phyloP scores from a whole-genome alignment of 2,113 vertebrate genomes.

The Phoenicopterus ruber region DNA sequence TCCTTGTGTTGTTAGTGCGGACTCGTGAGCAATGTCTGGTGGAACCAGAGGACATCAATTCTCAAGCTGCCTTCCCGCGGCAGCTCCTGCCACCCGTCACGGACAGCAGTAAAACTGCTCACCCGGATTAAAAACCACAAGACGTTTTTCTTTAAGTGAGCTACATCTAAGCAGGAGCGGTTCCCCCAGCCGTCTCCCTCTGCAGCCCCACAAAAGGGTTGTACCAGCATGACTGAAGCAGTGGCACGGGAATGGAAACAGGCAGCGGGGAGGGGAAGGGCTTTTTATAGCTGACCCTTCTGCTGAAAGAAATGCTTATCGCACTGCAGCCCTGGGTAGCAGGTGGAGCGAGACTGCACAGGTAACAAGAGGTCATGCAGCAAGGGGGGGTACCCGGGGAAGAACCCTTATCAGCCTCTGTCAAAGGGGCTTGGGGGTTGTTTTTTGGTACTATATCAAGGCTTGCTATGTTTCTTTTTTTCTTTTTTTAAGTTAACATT shows the following conservation, averaged over 20 bases:
- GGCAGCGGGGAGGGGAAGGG: slow-evolving; percentile 13
- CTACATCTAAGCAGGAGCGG: background rate
- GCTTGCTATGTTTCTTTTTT: background rate
- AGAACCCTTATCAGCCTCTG: background rate
- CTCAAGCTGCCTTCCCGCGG: background rate
- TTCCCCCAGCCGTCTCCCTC: background rate
- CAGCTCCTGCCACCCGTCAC: background rate
- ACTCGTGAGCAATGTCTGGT: background rate
- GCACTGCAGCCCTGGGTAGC: background rate
- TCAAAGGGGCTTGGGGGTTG: background rate
- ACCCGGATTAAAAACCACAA: background rate
- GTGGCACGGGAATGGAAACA: slow-evolving; percentile 11
- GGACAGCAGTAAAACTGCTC: background rate
- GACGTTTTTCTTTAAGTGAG: background rate
- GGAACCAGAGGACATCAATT: background rate
- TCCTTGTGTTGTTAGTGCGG: background rate
- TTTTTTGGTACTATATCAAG: background rate
- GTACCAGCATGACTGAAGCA: background rate
- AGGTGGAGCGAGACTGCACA: slow-evolving; percentile 41
- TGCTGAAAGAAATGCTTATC: slow-evolving; percentile 40
- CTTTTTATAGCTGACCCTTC: slow-evolving; percentile 63
- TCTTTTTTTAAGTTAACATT: background rate
- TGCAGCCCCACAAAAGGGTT: background rate
- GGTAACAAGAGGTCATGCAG: slow-evolving; percentile 30
- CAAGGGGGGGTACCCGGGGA: background rate